These are phyloP conservation scores for Pachliopta kotzebuea DNA, from an alignment of 2,888 invertebrate species.

Conservation along the genomic window DNA sequence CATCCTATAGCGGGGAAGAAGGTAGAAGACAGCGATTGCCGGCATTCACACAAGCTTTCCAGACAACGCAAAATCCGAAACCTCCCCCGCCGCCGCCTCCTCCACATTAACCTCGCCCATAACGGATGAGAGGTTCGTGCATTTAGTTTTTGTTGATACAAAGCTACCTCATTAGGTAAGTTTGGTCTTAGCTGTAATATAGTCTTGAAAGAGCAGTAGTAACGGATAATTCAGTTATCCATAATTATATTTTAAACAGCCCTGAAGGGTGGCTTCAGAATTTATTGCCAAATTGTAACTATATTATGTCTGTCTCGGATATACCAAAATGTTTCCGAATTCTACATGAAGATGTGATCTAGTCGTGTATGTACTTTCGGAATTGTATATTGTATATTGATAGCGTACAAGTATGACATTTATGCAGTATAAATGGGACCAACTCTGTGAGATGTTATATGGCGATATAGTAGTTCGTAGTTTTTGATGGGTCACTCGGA, in stretches of 20 bases:
- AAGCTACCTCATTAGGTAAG: constrained; percentile 78
- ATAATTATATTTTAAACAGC: constrained; percentile 50
- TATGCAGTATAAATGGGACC: constrained; percentile 74
- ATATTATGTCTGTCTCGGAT: constrained; percentile 64
- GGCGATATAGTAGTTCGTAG: constrained; percentile 48
- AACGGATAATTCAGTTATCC: constrained; percentile 52
- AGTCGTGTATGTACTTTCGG: constrained; percentile 81
- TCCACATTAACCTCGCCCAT: constrained; percentile 57
- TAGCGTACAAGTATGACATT: constrained; percentile 68
- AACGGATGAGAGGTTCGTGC: constrained; percentile 49
- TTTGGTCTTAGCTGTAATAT: constrained; percentile 71
- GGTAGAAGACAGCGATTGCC: constrained; percentile 61
- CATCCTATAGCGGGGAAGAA: constrained; percentile 53
- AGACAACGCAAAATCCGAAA: constrained; percentile 65
- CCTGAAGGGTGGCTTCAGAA: constrained; percentile 49
- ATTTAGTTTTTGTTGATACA: constrained; percentile 69
- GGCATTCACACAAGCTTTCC: constrained; percentile 74
- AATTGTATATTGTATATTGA: constrained; percentile 75
- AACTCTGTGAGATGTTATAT: constrained; percentile 69
- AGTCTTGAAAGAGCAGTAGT: constrained; percentile 61
- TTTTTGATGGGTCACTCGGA: constrained; percentile 41
- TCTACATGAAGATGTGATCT: constrained; percentile 80
- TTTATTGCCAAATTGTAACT: constrained; percentile 71
- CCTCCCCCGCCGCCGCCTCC: constrained; percentile 74
- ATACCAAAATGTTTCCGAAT: constrained; percentile 79